These are phyloP conservation scores for Meloidogyne exigua DNA, from an alignment of 1,140 invertebrate genomes.

Conservation along the genomic window DNA sequence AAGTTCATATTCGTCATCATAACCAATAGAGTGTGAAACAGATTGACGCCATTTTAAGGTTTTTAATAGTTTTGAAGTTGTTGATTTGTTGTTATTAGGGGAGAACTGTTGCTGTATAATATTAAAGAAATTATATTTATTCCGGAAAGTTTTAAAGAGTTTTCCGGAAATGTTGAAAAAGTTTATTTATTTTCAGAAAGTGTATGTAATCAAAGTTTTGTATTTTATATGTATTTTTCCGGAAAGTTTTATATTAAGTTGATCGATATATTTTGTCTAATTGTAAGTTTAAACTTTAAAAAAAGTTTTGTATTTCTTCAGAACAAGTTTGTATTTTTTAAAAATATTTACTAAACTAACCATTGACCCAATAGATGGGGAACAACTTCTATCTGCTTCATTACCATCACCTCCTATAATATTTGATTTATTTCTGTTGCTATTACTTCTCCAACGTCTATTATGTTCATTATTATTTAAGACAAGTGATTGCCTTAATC, in stretches of 20 bases:
- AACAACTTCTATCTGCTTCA: constrained; percentile 41
- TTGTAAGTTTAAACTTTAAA: too few relatives aligned
- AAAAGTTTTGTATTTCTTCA: too few relatives aligned
- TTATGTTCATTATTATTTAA: not conserved
- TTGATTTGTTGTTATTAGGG: not conserved
- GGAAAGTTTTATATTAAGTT: too few relatives aligned
- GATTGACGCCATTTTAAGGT: constrained; percentile 39
- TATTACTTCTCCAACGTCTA: constrained; percentile 3
- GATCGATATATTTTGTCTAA: too few relatives aligned
- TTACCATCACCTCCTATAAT: constrained; percentile 30
- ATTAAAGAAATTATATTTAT: not conserved
- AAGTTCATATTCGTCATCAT: constrained; percentile 46
- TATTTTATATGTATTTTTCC: too few relatives aligned
- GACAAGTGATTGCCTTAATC: constrained; percentile 5
- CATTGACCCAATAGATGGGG: constrained; percentile 44
- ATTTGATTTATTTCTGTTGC: not conserved
- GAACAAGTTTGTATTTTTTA: too few relatives aligned
- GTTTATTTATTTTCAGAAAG: too few relatives aligned
- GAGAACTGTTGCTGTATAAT: constrained; percentile 7
- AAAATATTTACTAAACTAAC: too few relatives aligned
- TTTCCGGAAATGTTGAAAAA: too few relatives aligned
- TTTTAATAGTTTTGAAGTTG: constrained; percentile 10
- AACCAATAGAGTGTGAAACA: constrained; percentile 43
- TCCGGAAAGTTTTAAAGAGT: not conserved
- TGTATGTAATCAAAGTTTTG: too few relatives aligned